Evolutionary conservation across 2,113 vertebrate species (phyloP).

Genomic region (Natator depressus): DNA sequence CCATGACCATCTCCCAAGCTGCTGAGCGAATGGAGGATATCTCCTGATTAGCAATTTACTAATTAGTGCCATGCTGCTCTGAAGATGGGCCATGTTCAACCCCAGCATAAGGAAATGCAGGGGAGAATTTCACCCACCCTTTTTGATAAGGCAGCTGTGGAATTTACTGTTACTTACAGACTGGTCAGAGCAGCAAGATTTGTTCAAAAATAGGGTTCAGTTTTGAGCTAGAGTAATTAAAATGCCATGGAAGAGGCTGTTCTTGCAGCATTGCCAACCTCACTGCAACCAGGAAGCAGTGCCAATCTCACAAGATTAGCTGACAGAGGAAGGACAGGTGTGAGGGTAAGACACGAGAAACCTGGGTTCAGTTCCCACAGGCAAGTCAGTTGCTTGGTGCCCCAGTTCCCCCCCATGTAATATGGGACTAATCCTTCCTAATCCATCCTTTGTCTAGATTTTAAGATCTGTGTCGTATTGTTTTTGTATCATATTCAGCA

Average conservation of each 20-base stretch:
- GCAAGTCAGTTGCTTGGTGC: neutral
- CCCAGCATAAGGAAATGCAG: neutral
- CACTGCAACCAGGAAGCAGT: neutral
- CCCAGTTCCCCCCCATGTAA: neutral
- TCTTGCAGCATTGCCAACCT: neutral
- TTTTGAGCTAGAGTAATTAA: neutral
- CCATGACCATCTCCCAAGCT: rapidly evolving
- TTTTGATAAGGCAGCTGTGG: neutral
- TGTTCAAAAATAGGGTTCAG: neutral
- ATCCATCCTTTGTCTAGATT: neutral
- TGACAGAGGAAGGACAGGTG: neutral
- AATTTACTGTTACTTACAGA: neutral
- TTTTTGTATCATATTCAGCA: neutral
- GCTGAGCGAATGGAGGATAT: rapidly evolving
- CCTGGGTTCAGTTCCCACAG: neutral
- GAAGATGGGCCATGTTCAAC: rapidly evolving
- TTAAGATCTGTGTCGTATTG: neutral
- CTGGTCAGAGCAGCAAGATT: neutral
- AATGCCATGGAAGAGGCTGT: rapidly evolving
- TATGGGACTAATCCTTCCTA: neutral
- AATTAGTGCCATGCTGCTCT: rapidly evolving
- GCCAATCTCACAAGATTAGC: neutral
- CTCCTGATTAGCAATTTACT: rapidly evolving
- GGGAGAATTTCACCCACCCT: neutral
- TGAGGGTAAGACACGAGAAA: neutral